Evolutionary conservation across 2,888 invertebrate species (phyloP).

Genomic region (Hypsopygia costalis): DNA sequence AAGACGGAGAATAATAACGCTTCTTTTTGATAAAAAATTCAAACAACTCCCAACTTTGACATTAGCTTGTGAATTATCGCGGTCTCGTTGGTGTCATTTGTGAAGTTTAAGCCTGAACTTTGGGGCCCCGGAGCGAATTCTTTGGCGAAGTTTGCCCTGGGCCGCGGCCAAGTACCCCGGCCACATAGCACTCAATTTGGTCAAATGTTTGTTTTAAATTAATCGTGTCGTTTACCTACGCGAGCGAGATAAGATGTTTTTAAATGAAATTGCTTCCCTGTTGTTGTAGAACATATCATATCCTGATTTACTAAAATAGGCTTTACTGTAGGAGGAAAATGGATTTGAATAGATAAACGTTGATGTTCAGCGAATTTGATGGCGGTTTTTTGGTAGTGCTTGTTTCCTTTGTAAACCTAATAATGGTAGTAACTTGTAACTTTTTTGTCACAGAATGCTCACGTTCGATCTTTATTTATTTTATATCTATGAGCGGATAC

Average conservation of each 20-base stretch:
- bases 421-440: too few species aligned
- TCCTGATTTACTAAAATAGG: too few species aligned
- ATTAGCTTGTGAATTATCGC: conserved; percentile 74
- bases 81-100: conserved; percentile 74
- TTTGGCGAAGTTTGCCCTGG: conserved; percentile 44
- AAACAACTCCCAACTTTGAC: conserved; percentile 71
- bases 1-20: conserved; percentile 48
- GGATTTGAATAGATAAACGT: too few species aligned
- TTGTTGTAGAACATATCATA: too few species aligned
- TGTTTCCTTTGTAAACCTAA: too few species aligned
- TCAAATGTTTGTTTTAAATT: conserved; percentile 33
- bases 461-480: too few species aligned
- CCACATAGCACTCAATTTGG: conserved; percentile 32
- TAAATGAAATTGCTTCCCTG: neutral
- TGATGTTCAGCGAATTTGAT: too few species aligned
- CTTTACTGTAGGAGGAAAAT: too few species aligned
- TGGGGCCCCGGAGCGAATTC: conserved; percentile 47
- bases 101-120: conserved; percentile 59
- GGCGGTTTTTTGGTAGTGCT: too few species aligned
- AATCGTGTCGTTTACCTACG: conserved; percentile 1
- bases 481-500: too few species aligned
- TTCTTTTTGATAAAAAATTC: conserved; percentile 65
- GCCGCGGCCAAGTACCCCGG: conserved; percentile 36
- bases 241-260: neutral
- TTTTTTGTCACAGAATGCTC: too few species aligned